Conservation (phyloP, 2,113 vertebrate species). For the Lagopus muta region DNA sequence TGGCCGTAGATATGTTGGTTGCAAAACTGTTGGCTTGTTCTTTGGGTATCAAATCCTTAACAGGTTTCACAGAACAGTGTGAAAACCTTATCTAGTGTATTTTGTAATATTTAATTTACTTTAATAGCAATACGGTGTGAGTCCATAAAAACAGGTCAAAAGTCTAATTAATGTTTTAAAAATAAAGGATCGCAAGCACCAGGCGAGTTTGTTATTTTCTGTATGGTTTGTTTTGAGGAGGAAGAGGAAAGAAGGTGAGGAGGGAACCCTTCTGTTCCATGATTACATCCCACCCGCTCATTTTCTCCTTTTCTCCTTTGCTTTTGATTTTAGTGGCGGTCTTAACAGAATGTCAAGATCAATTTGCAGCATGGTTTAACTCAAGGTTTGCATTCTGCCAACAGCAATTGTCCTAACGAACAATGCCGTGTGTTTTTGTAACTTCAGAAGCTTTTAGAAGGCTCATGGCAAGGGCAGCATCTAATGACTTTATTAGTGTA, state of each 20-base stretch:
- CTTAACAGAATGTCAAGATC: slow-evolving; percentile 89
- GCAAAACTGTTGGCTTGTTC: slow-evolving; percentile 52
- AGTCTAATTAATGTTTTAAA: slow-evolving; percentile 90
- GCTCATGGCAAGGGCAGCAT: slow-evolving; percentile 87
- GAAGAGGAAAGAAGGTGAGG: slow-evolving; percentile 81
- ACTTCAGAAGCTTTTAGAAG: slow-evolving; percentile 86
- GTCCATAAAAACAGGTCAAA: slow-evolving; percentile 83
- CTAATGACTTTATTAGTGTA: slow-evolving; percentile 93
- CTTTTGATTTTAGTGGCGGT: slow-evolving; percentile 87
- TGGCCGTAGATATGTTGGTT: slow-evolving; percentile 21
- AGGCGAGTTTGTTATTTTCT: slow-evolving; percentile 81
- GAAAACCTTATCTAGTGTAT: slow-evolving; percentile 49
- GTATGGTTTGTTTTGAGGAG: slow-evolving; percentile 79
- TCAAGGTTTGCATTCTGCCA: slow-evolving; percentile 86
- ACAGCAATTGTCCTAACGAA: slow-evolving; percentile 83
- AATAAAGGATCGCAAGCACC: slow-evolving; percentile 90
- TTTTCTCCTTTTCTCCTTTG: slow-evolving; percentile 88
- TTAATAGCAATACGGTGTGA: slow-evolving; percentile 73
- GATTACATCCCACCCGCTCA: slow-evolving; percentile 85
- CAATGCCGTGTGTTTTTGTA: slow-evolving; percentile 89
- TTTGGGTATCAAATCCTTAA: slow-evolving; percentile 54
- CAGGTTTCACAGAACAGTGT: slow-evolving; percentile 53
- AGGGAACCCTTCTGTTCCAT: slow-evolving; percentile 84
- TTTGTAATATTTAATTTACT: slow-evolving; percentile 67
- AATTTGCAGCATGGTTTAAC: slow-evolving; percentile 92